Evolutionary conservation across 2,888 invertebrate species (phyloP), one percentile per base, ranked within the genome.

Genomic region (Phlogophora meticulosa): DNA sequence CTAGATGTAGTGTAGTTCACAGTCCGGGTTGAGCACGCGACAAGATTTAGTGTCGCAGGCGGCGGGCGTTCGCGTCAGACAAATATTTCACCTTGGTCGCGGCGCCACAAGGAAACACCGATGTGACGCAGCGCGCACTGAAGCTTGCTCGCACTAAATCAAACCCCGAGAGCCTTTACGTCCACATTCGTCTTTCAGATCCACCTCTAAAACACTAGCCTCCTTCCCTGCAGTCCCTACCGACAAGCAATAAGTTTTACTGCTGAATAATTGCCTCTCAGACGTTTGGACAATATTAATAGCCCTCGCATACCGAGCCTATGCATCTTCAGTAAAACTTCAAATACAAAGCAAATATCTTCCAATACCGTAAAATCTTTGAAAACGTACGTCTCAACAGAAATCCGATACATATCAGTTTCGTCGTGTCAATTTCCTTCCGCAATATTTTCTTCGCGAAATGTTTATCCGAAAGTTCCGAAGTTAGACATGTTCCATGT

Each of bases 21-120:
- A 86, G 87, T 77, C 80, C 67, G 58, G 61, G 76, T 77, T 70
- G 81, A 78, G 80, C 94, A 94, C 94, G 94, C 94, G 90, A 94
- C 90, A 91, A 92, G 93, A 94, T 94, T 92, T 91, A 94, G 82
- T 87, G 86, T 88, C 85, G 83, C 82, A 78, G 80, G 82, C 83
- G 84, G 83, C 83, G 84, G 82, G 82, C 78, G 81, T 83, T 81
- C 85, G 84, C 83, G 85, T 89, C 90, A 90, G 89, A 91, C 91
- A 91, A 91, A 94, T 94, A 93, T 92, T 92, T 93, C 91, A 94
- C 91, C 89, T 90, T 88, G 90, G 88, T 88, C 65, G 85, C 85
- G 87, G 90, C 90, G 90, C 91, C 88, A 83, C 75, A 80, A 85
- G 86, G 87, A 87, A 84, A 86, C 76, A 63, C 66, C 69, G 42